Evolutionary conservation across 2,888 invertebrate genomes (phyloP).

Genomic region (Halocaridina rubra): DNA sequence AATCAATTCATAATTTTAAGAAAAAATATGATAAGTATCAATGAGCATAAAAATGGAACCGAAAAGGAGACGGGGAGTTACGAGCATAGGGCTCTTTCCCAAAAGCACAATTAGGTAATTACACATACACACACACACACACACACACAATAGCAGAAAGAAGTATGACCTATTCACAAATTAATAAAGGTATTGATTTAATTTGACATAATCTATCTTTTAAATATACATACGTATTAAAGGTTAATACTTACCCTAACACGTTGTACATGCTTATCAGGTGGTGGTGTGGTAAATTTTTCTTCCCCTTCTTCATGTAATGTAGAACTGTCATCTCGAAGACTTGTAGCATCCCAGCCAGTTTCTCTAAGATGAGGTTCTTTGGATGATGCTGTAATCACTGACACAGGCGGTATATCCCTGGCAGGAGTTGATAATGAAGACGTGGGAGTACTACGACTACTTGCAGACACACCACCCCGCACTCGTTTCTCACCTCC

Average conservation of each 20-base stretch:
- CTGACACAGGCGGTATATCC: conserved; percentile 2
- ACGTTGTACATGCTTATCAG: conserved; percentile 69
- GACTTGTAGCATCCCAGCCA: conserved; percentile 20
- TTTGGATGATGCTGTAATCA: neutral
- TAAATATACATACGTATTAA: no score
- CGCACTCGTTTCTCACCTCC: conserved; percentile 32
- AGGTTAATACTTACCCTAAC: conserved; percentile 72
- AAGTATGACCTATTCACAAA: no score
- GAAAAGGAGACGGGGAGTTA: no score
- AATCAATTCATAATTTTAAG: no score
- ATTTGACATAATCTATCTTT: no score
- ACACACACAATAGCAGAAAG: no score
- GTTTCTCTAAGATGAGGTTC: conserved; percentile 17
- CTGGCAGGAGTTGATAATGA: conserved; percentile 41
- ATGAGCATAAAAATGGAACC: no score
- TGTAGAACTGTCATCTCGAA: conserved; percentile 32
- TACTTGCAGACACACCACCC: conserved; percentile 25
- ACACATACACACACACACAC: no score
- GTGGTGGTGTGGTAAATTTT: conserved; percentile 48
- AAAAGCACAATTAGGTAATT: no score
- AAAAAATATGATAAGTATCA: no score
- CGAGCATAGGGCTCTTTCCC: no score
- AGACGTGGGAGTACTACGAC: conserved; percentile 38
- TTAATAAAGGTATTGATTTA: no score
- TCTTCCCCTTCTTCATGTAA: conserved; percentile 48